Conservation (phyloP, 2,113 vertebrate species). For the Puma concolor region DNA sequence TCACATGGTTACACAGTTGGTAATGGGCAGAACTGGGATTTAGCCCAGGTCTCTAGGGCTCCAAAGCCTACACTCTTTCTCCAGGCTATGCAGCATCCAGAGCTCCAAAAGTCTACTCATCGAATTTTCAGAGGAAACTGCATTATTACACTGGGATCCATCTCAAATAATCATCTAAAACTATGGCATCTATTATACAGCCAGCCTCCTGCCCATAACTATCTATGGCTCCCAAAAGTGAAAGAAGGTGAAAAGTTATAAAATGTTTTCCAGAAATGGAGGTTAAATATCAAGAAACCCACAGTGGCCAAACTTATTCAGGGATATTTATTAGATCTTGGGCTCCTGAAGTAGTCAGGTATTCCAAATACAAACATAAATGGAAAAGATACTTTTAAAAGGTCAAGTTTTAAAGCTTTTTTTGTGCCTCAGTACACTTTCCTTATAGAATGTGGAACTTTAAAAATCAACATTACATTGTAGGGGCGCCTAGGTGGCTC, state of each 20-base stretch:
- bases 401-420: background rate
- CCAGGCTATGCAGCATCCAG: rapidly evolving
- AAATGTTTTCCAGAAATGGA: background rate
- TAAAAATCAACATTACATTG: background rate
- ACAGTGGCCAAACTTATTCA: background rate
- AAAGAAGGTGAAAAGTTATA: background rate
- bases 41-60: background rate
- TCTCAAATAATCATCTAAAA: background rate
- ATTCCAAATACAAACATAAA: background rate
- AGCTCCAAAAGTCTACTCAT: background rate
- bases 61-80: background rate
- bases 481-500: no score
- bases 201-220: background rate
- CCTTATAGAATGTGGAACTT: background rate
- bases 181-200: background rate
- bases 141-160: background rate
- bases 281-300: background rate
- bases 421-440: background rate
- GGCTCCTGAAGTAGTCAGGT: background rate
- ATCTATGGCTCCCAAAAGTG: background rate
- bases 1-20: rapidly evolving
- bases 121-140: background rate
- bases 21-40: rapidly evolving
- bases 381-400: background rate
- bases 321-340: background rate